These are phyloP conservation scores for Delichon dasypus DNA, from an alignment of 2,797 vertebrate species.

Conservation along the genomic window DNA sequence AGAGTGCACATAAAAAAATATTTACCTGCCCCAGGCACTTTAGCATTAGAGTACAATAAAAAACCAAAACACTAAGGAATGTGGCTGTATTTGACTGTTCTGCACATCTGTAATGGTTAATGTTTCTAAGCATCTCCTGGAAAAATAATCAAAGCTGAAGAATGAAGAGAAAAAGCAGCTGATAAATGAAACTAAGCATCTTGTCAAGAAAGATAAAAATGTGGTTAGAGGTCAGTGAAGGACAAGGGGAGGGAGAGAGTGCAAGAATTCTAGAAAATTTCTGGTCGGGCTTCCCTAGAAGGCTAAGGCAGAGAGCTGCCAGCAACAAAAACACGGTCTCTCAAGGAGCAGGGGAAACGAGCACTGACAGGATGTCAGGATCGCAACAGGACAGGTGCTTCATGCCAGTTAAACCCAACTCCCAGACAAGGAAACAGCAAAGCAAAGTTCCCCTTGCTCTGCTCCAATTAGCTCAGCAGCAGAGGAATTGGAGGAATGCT, in stretches of 20 bases:
- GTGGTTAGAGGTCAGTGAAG: slow-evolving; percentile 41
- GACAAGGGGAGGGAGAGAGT: not conserved
- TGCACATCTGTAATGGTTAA: not conserved
- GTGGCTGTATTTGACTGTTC: not conserved
- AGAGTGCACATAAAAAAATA: not conserved
- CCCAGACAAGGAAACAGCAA: not conserved
- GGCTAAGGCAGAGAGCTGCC: not conserved
- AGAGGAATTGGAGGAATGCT: not conserved
- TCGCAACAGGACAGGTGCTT: not conserved
- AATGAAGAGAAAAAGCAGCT: slow-evolving; percentile 24
- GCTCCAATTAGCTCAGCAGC: not conserved
- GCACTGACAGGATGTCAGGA: not conserved
- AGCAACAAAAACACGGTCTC: not conserved
- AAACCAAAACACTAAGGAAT: not conserved
- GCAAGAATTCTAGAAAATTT: slow-evolving; percentile 17
- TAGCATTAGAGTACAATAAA: not conserved
- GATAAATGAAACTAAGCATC: slow-evolving; percentile 20
- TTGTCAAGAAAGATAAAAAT: slow-evolving; percentile 27
- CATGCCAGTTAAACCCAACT: not conserved
- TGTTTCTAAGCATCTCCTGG: not conserved
- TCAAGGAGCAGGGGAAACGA: not conserved
- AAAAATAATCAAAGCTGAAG: slow-evolving; percentile 34
- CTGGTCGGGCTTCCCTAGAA: not conserved
- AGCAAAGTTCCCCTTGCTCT: accelerated
- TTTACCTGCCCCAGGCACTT: not conserved